phyloP scores from a whole-genome alignment of 2,888 invertebrate genomes.

The Eremobia ochroleuca region DNA sequence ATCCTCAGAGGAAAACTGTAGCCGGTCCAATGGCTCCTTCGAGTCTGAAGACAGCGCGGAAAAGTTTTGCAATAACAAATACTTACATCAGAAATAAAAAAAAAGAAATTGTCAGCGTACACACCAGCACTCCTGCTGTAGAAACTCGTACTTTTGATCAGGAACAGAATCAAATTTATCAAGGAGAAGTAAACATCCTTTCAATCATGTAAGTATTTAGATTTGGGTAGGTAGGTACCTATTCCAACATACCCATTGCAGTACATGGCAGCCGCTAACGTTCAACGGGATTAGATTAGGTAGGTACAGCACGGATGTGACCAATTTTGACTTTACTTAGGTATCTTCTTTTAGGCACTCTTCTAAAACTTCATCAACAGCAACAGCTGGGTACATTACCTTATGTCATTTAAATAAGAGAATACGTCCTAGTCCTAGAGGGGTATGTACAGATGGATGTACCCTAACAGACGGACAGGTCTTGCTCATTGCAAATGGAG shows the following conservation, averaged over 20 bases:
- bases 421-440: neutral
- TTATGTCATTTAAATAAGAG: neutral
- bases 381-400: neutral
- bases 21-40: conserved; percentile 83
- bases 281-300: neutral
- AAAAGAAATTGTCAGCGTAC: conserved; percentile 83
- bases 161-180: conserved; percentile 83
- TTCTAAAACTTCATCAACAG: neutral
- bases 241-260: neutral
- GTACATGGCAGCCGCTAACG: neutral
- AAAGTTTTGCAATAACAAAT: conserved; percentile 77
- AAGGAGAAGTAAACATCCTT: conserved; percentile 85
- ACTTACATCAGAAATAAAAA: conserved; percentile 72
- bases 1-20: conserved; percentile 79
- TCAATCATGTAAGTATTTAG: conserved; percentile 81
- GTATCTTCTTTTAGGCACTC: neutral
- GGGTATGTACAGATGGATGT: neutral
- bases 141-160: conserved; percentile 78
- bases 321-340: neutral
- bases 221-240: neutral
- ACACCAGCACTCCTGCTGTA: conserved; percentile 81
- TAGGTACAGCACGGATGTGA: neutral
- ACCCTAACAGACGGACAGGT: neutral
- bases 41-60: conserved; percentile 77
- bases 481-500: neutral